Evolutionary conservation across 2,113 vertebrate genomes (phyloP).

Genomic region (Cololabis saira): DNA sequence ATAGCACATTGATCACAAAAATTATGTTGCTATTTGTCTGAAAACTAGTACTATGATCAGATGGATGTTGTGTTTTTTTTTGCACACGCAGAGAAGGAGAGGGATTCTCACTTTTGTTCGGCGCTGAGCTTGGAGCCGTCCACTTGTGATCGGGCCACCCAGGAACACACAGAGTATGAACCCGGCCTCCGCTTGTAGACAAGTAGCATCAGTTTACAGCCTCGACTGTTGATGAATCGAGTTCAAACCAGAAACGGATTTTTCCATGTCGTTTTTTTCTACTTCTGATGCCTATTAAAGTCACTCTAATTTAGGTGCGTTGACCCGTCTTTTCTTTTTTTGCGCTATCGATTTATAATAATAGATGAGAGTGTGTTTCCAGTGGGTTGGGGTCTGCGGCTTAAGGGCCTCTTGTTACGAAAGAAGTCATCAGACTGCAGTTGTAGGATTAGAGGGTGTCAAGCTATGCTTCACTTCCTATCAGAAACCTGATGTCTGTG

Average conservation of each 20-base stretch:
- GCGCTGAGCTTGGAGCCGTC: too few species aligned
- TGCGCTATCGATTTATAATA: too few species aligned
- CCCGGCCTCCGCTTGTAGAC: too few species aligned
- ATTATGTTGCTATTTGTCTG: too few species aligned
- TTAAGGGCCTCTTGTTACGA: conserved; percentile 13
- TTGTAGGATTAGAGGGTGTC: conserved; percentile 38
- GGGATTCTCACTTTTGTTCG: too few species aligned
- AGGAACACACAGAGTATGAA: too few species aligned
- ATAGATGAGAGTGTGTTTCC: not conserved
- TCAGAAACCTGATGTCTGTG: conserved; percentile 30
- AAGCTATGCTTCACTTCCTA: conserved; percentile 22
- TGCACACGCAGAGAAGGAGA: too few species aligned
- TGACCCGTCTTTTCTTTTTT: not conserved
- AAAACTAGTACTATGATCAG: too few species aligned
- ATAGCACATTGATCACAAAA: too few species aligned
- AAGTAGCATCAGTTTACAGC: not conserved
- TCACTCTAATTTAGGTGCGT: not conserved
- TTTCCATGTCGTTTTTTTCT: not conserved
- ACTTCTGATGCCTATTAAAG: not conserved
- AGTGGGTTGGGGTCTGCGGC: conserved; percentile 12
- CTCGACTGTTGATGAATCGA: not conserved
- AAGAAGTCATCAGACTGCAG: conserved; percentile 17
- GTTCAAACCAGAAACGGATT: not conserved
- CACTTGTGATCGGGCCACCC: too few species aligned
- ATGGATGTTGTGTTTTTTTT: too few species aligned